Conservation (phyloP, 2,797 vertebrate species). For the Adrianichthys oophorus region DNA sequence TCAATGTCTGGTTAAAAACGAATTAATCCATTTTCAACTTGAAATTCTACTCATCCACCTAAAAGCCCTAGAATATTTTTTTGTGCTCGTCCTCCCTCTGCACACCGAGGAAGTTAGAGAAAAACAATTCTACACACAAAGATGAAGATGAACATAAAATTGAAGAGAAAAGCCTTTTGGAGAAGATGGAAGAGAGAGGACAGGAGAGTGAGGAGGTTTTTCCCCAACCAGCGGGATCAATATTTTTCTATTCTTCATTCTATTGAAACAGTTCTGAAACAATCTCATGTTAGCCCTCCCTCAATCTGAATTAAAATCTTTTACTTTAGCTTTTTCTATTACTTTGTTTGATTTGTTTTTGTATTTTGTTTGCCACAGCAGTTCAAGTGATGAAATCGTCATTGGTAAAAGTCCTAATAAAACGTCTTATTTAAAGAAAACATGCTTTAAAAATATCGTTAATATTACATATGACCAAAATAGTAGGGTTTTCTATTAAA, state of each 20-base stretch:
- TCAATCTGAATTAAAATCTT: constrained; percentile 42
- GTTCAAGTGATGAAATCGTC: constrained; percentile 10
- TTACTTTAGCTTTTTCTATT: constrained; percentile 10
- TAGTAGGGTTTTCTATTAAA: too few relatives aligned
- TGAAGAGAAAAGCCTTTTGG: constrained; percentile 16
- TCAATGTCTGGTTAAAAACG: constrained; percentile 66
- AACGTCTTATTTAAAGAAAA: too few relatives aligned
- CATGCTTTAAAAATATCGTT: too few relatives aligned
- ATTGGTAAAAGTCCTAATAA: constrained; percentile 14
- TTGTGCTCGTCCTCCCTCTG: background rate
- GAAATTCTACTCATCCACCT: constrained; percentile 47
- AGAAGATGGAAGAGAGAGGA: constrained; percentile 32
- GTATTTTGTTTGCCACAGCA: constrained; percentile 5
- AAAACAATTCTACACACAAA: background rate
- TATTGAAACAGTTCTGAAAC: constrained; percentile 57
- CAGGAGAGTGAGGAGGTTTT: constrained; percentile 37
- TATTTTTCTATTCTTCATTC: constrained; percentile 63
- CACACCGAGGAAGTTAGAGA: background rate
- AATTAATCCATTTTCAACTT: constrained; percentile 62
- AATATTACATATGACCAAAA: too few relatives aligned
- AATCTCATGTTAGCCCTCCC: constrained; percentile 49
- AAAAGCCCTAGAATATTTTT: constrained; percentile 19
- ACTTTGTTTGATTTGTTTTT: constrained; percentile 8
- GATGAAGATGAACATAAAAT: constrained; percentile 37
- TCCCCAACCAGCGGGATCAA: constrained; percentile 53